Evolutionary conservation across 2,888 invertebrate species (phyloP), one percentile per base, ranked within the genome.

Genomic region (Oxyscelio sp.): DNA sequence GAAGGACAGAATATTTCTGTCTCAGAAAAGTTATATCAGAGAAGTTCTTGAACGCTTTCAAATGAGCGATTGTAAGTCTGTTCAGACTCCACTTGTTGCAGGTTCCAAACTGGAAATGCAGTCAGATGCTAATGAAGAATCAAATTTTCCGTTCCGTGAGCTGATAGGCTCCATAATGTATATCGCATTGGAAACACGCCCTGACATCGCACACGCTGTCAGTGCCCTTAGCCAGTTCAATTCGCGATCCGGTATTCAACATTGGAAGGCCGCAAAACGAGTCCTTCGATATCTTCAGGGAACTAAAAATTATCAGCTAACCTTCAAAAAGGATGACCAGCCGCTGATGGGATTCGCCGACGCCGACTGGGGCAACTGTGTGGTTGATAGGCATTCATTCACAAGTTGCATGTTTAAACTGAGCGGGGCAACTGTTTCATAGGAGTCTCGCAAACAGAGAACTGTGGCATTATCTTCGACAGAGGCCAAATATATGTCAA

Each of bases 201-300:
- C 40, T 4, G 40, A 40, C 15, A 40, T 40, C 3, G 40, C 40
- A 3, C 40, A 40, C 15, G 40, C 40, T 15, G 15, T 40, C 15
- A 50, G 50, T 13, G 50, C 13, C 1, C 50, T 50, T 9, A 4
- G 50, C 13, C 50, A 50, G 8, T 50, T 21, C 50, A 50, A 50
- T 9, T 19, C 19, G 1, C 21, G 50, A 5, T 21, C 2, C 50
- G 8, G 8, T n/a, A 13, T 11, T 9, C 8, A 9, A 9, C 50
- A 50, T 50, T 50, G 50, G 50, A 22, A 8, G 19, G 15, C 13
- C 34, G 27, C 54, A 68, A 61, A 40, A 15, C 17, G 40, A 22
- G 61, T 21, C 21, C 40, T n/a, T n/a, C n/a, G n/a, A n/a, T n/a
- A n/a, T n/a, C n/a, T 38, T 8, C 0, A 19, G 17, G 15, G 17